Base-by-base conservation (phyloP, 1,140 invertebrate species). In the Sinella curviseta region DNA sequence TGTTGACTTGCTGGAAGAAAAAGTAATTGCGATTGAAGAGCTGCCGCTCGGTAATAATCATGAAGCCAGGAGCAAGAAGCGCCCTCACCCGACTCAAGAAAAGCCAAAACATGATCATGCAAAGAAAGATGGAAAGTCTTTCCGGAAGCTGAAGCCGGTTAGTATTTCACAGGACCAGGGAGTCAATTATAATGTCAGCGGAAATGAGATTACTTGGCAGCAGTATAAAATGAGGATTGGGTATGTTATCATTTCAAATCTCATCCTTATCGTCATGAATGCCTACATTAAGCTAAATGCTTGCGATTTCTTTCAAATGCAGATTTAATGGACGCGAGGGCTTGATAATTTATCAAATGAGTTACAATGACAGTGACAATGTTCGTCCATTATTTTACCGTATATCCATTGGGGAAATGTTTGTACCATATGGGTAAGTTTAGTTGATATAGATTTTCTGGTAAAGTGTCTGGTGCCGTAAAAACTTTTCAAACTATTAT, bases 291-390 rank as follows among this genome's bases (percentile, higher is more conserved):
- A n/a, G n/a, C n/a, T n/a, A n/a, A n/a, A n/a, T n/a, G n/a, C n/a
- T n/a, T n/a, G n/a, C n/a, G n/a, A n/a, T n/a, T 8, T 8, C 39
- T 48, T 48, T 17, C 17, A n/a, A n/a, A 67, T 12, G 24, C 55
- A 67, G 78, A 26, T 81, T 78, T 65, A 67, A 78, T 65, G 54
- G 34, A 0, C 48, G 80, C 0, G 80, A 81, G 55, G 80, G 80
- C 0, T 24, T 81, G 8, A 48, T 78, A 0, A 24, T 81, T 0
- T 35, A 81, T 33, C 20, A 78, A 26, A 17, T 81, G 3, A 34
- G n/a, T 14, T 81, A 78, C 31, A 75, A 78, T 60, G 80, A 81
- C 48, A 30, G 34, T 2, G 77, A 39, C 17, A 74, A 17, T 12
- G 4, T 70, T 16, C 16, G 80, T 0, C 80, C 80, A 0, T 8